These are phyloP conservation scores for Clarias macrocephalus DNA, from an alignment of 2,113 vertebrate genomes.

Conservation along the genomic window DNA sequence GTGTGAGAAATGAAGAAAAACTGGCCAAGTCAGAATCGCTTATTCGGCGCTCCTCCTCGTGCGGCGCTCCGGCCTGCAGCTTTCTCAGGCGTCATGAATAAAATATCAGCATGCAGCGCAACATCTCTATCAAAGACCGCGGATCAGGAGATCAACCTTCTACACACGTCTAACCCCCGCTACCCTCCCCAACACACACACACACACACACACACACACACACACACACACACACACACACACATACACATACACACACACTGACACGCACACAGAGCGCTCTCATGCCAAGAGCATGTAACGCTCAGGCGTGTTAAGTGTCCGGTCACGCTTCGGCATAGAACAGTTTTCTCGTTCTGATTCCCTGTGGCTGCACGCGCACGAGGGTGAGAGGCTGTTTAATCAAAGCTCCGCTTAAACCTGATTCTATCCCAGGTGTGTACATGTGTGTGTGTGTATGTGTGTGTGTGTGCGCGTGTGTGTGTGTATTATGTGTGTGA, in stretches of 20 bases:
- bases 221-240: not conserved
- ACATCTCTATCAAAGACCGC: slow-evolving; percentile 46
- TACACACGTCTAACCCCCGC: not conserved
- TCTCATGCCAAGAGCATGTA: not conserved
- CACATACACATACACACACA: not conserved
- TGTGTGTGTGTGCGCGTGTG: not conserved
- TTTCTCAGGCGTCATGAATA: slow-evolving; percentile 48
- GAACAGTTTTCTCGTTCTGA: slow-evolving; percentile 33
- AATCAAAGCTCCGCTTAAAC: slow-evolving; percentile 30
- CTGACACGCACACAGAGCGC: not conserved
- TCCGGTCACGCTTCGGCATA: slow-evolving; percentile 3
- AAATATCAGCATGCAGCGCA: slow-evolving; percentile 49
- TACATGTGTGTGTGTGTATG: not conserved
- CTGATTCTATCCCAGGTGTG: slow-evolving; percentile 20
- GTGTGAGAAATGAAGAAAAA: not conserved
- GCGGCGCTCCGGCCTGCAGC: slow-evolving; percentile 23
- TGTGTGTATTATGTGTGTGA: not conserved
- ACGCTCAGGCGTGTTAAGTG: not conserved
- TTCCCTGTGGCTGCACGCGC: not conserved
- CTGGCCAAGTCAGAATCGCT: slow-evolving; percentile 22
- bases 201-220: not conserved
- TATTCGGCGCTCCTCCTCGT: slow-evolving; percentile 19
- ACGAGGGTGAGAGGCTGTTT: not conserved
- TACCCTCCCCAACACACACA: not conserved
- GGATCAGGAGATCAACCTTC: slow-evolving; percentile 33